Conservation (phyloP, 2,113 vertebrate species). For the Cololabis saira region DNA sequence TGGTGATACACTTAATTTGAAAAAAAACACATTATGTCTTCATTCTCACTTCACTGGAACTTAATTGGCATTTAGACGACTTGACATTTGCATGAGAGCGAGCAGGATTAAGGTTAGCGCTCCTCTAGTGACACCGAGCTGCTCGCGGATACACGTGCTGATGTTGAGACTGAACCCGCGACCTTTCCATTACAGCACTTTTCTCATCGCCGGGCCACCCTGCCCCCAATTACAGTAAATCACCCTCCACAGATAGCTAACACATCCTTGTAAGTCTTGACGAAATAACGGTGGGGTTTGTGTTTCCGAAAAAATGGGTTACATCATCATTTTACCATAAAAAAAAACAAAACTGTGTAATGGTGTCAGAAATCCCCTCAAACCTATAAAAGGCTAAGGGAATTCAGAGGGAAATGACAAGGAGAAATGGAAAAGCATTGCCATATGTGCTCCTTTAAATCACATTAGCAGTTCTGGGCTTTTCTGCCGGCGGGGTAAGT, state of each 20-base stretch:
- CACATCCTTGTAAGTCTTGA: background rate
- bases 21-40: background rate
- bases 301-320: background rate
- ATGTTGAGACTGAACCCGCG: slow-evolving; percentile 1
- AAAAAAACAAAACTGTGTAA: background rate
- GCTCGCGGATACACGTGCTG: slow-evolving; percentile 3
- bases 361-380: too few relatives aligned
- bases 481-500: too few relatives aligned
- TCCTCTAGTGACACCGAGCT: background rate
- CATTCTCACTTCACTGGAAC: background rate
- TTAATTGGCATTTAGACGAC: slow-evolving; percentile 25
- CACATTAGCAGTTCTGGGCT: too few relatives aligned
- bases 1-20: slow-evolving; percentile 13
- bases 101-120: accelerated
- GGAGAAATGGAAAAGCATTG: too few relatives aligned
- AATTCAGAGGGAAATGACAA: too few relatives aligned
- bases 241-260: background rate
- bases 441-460: too few relatives aligned
- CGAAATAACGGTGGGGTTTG: background rate
- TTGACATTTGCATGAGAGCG: background rate
- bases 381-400: too few relatives aligned
- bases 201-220: background rate
- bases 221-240: slow-evolving; percentile 19
- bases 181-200: slow-evolving; percentile 14
- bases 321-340: background rate